Base-by-base conservation (phyloP, 2,888 invertebrate species). In the Monopis laevigella region DNA sequence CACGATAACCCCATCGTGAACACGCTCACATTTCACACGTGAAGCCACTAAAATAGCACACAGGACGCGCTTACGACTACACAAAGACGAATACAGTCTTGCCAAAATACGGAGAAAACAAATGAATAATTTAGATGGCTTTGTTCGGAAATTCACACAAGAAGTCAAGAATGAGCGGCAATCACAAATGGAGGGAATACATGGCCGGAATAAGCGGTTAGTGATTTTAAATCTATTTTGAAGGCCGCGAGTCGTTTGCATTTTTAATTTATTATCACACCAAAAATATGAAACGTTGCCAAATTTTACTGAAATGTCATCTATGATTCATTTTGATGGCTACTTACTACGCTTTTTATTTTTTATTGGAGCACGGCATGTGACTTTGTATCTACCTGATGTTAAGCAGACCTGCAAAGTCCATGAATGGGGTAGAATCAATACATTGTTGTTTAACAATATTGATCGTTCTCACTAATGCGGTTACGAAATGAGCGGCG, bases 181-280 rank as follows among this genome's bases (percentile, higher is more conserved):
- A 60, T 54, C 67, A 58, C 58, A 75, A 74, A 52, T 78, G 77
- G 77, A 74, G 78, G 54, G 78, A 80, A 62, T 80, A 78, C 62
- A 65, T 68, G 51, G 65, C 77, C 43, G 78, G 78, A 49, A 66
- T 80, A 62, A 78, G 78, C 61, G 78, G 78, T 80, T 56, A 60
- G 78, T 74, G 51, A 47, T 51, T 53, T 55, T n/a, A n/a, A n/a
- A n/a, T n/a, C n/a, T n/a, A n/a, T n/a, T n/a, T n/a, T n/a, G n/a
- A n/a, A n/a, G n/a, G n/a, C n/a, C n/a, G n/a, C n/a, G n/a, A n/a
- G n/a, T n/a, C 24, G 24, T 7, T 7, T 24, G 24, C 24, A 5
- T 11, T 7, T 11, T 10, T 29, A 29, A n/a, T n/a, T 29, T 11
- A 29, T 29, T 29, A 5, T 21, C 5, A 5, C 12, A 29, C 5